Conservation (phyloP, 2,113 vertebrate genomes). For the Lepus timidus region DNA sequence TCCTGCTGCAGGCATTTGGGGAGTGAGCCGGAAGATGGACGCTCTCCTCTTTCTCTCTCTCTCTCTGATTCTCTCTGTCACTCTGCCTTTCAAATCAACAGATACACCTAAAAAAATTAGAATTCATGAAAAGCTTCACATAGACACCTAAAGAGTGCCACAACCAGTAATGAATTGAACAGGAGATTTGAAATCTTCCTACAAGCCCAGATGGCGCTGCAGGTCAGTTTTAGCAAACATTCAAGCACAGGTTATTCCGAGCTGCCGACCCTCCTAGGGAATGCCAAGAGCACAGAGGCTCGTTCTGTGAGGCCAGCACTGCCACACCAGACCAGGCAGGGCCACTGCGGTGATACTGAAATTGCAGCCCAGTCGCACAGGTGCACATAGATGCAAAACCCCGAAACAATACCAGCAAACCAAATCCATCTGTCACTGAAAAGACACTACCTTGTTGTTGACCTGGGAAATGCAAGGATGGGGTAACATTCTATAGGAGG, state of each 20-base stretch:
- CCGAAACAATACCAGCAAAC: neutral
- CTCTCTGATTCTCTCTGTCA: too few relatives aligned
- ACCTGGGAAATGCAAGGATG: neutral
- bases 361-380: neutral
- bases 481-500: neutral
- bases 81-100: too few relatives aligned
- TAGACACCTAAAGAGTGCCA: neutral
- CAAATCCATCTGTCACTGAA: neutral
- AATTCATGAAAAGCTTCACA: too few relatives aligned
- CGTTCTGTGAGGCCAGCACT: neutral
- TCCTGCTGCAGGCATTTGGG: too few relatives aligned
- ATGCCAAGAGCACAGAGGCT: neutral
- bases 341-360: neutral
- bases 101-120: too few relatives aligned
- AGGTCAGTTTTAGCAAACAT: neutral
- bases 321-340: neutral
- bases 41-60: too few relatives aligned
- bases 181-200: neutral
- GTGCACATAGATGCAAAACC: neutral
- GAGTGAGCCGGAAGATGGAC: too few relatives aligned
- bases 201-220: neutral
- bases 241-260: neutral
- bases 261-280: neutral
- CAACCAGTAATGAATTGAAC: neutral
- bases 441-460: neutral